phyloP scores from a whole-genome alignment of 2,888 invertebrate species.

The Nomada ferruginata region DNA sequence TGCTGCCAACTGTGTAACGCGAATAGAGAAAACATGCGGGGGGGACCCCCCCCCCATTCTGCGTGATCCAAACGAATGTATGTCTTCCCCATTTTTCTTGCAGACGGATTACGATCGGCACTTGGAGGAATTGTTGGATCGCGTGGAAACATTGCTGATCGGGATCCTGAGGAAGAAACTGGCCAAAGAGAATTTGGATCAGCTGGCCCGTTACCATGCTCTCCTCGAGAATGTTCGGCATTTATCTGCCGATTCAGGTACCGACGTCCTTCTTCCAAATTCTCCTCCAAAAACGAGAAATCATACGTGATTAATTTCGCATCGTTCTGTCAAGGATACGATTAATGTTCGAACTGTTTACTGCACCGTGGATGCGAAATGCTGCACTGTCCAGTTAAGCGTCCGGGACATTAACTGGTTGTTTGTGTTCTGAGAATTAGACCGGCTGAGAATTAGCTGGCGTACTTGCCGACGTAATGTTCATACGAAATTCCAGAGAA shows the following conservation, averaged over 20 bases:
- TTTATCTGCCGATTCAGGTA: conserved; percentile 73
- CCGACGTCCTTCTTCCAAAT: conserved; percentile 4
- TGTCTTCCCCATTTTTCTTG: conserved; percentile 63
- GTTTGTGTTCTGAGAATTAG: no score
- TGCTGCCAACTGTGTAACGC: no score
- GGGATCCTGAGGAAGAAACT: conserved; percentile 84
- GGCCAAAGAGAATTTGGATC: conserved; percentile 65
- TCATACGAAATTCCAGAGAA: conserved; percentile 31
- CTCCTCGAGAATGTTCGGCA: conserved; percentile 75
- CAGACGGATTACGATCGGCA: conserved; percentile 90
- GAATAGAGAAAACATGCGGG: no score
- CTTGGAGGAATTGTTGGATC: conserved; percentile 88
- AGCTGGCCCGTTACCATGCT: conserved; percentile 74
- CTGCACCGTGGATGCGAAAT: neutral
- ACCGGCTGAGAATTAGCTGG: no score
- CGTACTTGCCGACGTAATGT: no score
- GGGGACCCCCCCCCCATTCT: no score
- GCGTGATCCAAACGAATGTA: neutral
- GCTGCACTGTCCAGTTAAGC: neutral
- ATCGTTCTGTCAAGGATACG: no score
- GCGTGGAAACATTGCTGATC: conserved; percentile 86
- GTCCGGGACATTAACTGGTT: neutral
- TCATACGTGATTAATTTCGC: no score
- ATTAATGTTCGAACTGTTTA: no score
- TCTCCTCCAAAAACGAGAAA: neutral